Evolutionary conservation across 2,888 invertebrate species (phyloP), one percentile per base, ranked within the genome.

Genomic region (Spilosoma lubricipeda): DNA sequence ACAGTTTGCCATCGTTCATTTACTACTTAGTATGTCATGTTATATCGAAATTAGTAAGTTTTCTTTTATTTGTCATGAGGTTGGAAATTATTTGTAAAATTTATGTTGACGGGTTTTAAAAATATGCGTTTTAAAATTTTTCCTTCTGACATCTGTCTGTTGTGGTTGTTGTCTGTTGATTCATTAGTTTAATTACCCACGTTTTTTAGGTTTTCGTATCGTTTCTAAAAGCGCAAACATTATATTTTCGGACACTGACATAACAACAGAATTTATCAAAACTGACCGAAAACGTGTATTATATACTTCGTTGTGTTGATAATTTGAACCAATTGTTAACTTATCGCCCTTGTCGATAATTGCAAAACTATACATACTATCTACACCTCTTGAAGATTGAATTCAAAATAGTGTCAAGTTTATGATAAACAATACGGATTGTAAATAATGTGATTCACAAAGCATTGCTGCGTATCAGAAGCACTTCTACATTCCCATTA

Each of bases 401-500:
- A 23, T 63, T 70, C 42, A 45, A 63, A 70, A 63, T 56, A 39
- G 30, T 30, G 13, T 42, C 30, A 63, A 30, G 27, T 63, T n/a
- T 30, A 63, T 70, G 5, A 45, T 30, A 42, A 70, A 63, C 30
- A 63, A 18, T 56, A 30, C 63, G 30, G 30, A n/a, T 13, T 70
- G 70, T 59, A 39, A 70, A 63, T 42, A 63, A 63, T 23, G 7
- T 45, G 70, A 45, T 45, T 42, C 63, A 70, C 42, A 18, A 39
- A 27, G 30, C 27, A 63, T 73, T 71, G n/a, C 15, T 56, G n/a
- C 52, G 7, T 18, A 30, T 15, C 27, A 30, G 18, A 63, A 63
- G 63, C 59, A 30, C 63, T 30, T 36, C 48, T 18, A 75, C 71
- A 83, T 73, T 81, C 74, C 66, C 69, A 77, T 66, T 70, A 76